phyloP scores from a whole-genome alignment of 2,888 invertebrate genomes.

The Andrena haemorrhoa region DNA sequence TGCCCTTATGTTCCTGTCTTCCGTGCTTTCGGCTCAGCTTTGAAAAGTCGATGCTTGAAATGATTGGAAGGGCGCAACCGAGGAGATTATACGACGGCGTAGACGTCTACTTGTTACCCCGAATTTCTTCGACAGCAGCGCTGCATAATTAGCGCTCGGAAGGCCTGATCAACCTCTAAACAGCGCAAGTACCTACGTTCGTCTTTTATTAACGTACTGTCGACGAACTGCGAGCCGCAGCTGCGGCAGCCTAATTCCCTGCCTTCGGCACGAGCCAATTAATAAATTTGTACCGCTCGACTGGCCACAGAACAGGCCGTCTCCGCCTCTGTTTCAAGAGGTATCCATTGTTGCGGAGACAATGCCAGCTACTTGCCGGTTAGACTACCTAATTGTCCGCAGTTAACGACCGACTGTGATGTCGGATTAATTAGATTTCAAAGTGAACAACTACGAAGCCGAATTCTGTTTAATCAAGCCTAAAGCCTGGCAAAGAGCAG shows the following conservation, averaged over 20 bases:
- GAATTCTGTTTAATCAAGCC: slow-evolving; percentile 54
- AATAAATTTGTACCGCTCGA: slow-evolving; percentile 80
- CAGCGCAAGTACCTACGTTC: slow-evolving; percentile 38
- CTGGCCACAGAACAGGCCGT: slow-evolving; percentile 68
- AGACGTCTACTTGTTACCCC: background rate
- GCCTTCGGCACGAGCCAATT: slow-evolving; percentile 74
- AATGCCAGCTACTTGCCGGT: slow-evolving; percentile 77
- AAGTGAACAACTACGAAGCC: slow-evolving; percentile 54
- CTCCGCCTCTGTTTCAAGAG: slow-evolving; percentile 75
- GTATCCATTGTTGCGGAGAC: slow-evolving; percentile 76
- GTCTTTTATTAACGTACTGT: slow-evolving; percentile 40
- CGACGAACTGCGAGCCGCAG: slow-evolving; percentile 16
- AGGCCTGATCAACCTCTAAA: slow-evolving; percentile 45
- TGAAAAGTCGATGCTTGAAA: no score
- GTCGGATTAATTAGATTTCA: slow-evolving; percentile 77
- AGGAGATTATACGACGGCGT: no score
- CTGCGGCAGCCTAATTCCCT: slow-evolving; percentile 61
- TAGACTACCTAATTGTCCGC: slow-evolving; percentile 73
- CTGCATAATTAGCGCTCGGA: slow-evolving; percentile 38
- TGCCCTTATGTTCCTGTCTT: background rate
- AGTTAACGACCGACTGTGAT: slow-evolving; percentile 68
- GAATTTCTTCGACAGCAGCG: background rate
- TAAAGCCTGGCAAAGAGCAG: slow-evolving; percentile 3
- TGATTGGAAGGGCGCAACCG: no score
- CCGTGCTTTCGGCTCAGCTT: no score